A percentile compares a stretch with the other conserved stretches of the same genome.
phyloP scores from a whole-genome alignment of 2,113 vertebrate species.

The Syngnathoides biaculeatus region DNA sequence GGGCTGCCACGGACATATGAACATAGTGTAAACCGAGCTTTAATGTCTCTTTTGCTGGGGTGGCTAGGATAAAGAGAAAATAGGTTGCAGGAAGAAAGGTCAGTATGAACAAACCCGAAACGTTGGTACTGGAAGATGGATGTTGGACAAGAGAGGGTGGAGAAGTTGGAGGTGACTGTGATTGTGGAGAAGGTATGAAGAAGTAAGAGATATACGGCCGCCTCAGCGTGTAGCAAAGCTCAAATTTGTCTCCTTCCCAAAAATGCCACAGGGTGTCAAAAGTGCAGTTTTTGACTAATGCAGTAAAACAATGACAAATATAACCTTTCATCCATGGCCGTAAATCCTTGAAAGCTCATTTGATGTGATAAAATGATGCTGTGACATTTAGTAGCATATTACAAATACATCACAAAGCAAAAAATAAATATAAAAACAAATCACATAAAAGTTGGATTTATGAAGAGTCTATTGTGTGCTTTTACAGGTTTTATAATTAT shows the following conservation, averaged over 20 bases:
- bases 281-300: slow-evolving; percentile 1
- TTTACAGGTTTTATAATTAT: background rate
- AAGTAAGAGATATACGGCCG: no score
- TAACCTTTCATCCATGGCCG: background rate
- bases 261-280: slow-evolving; percentile 2
- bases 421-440: no score
- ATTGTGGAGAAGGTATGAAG: no score
- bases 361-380: slow-evolving; percentile 5
- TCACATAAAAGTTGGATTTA: background rate
- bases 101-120: no score
- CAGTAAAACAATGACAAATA: slow-evolving; percentile 1
- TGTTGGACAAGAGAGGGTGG: no score
- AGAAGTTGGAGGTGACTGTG: no score
- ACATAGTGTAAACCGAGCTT: no score
- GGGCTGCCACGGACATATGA: no score
- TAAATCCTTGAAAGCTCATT: slow-evolving; percentile 2
- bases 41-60: no score
- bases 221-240: background rate
- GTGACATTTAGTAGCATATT: background rate
- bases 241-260: background rate
- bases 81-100: no score
- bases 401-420: background rate
- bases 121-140: no score
- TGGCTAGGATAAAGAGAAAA: no score
- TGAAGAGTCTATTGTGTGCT: background rate